Evolutionary conservation across 2,888 invertebrate species (phyloP), one percentile per base, ranked within the genome.

Genomic region (Brenthis ino): DNA sequence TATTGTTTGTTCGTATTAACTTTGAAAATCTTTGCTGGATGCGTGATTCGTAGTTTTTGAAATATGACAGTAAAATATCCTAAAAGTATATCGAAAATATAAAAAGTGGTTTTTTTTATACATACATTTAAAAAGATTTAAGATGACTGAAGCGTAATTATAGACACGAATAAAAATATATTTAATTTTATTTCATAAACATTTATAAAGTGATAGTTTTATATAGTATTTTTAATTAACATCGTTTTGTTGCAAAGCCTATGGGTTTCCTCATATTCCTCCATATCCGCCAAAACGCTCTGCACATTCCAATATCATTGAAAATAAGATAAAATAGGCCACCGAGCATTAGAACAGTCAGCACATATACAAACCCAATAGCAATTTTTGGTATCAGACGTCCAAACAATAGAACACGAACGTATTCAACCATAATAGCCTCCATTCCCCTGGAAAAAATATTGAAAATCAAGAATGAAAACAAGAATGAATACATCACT

Each of bases 231-330:
- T 43, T 43, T 43, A 43, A 43, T 43, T 67, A 67, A 28, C 65
- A 37, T 43, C 57, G 43, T 13, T 58, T 65, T 28, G 28, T 50
- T 13, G 20, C 51, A 20, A 11, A 47, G 33, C 68, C 69, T 67
- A 75, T 79, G 0, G 85, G 79, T 68, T 82, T 87, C 75, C 76
- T 80, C 88, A 91, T 88, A 63, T 87, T 89, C 67, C 80, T 77
- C 97, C 97, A 98, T 50, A 96, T 90, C 82, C 95, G 94, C 85
- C 95, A 95, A 64, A 96, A 93, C 0, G 95, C 94, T 50, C 86
- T 77, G 28, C 95, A 94, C 71, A 98, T 88, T 20, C 98, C 98
- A 72, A 96, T 95, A 82, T 87, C 76, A 67, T 76, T 76, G 80
- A 6, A 98, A 93, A 96, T 96, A 1, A 96, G 66, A 0, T 93